A percentile compares a stretch with the other conserved stretches of the same genome.
phyloP scores from a whole-genome alignment of 1,140 invertebrate species.

The Scaptomyza pallida region DNA sequence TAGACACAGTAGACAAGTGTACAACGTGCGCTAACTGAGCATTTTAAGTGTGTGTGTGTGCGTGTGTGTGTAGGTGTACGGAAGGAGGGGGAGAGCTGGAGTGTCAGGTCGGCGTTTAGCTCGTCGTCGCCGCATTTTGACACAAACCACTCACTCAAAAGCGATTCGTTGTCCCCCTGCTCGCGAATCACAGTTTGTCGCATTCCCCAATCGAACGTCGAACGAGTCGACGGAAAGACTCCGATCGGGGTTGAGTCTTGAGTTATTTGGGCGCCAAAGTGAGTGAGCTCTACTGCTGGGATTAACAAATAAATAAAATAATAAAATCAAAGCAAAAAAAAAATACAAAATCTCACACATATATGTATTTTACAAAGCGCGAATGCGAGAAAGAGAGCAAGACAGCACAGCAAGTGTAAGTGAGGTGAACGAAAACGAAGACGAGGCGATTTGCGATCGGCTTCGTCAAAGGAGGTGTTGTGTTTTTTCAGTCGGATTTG shows the following conservation, averaged over 20 bases:
- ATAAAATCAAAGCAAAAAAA: slow-evolving; percentile 31
- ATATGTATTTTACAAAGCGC: slow-evolving; percentile 13
- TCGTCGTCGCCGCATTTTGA: slow-evolving; percentile 10
- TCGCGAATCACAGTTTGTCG: slow-evolving; percentile 18
- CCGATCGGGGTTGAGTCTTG: slow-evolving; percentile 44
- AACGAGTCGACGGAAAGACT: slow-evolving; percentile 19
- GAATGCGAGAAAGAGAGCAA: slow-evolving; percentile 1
- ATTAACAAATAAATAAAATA: slow-evolving; percentile 34
- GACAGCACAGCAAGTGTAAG: slow-evolving; percentile 7
- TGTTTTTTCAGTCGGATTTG: slow-evolving; percentile 21
- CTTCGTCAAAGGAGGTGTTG: slow-evolving; percentile 39
- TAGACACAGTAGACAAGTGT: slow-evolving; percentile 17
- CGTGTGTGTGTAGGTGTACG: not conserved
- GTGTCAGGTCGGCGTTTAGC: slow-evolving; percentile 4
- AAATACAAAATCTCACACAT: slow-evolving; percentile 21
- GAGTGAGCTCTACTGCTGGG: slow-evolving; percentile 52
- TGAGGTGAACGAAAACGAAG: slow-evolving; percentile 11
- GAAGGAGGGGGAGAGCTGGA: not conserved
- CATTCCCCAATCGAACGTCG: slow-evolving; percentile 25
- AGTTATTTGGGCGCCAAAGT: slow-evolving; percentile 61
- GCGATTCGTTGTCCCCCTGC: slow-evolving; percentile 14
- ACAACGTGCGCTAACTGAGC: slow-evolving; percentile 4
- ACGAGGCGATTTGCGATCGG: slow-evolving; percentile 16
- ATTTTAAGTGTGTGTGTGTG: not conserved
- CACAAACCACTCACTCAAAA: slow-evolving; percentile 43